Evolutionary conservation across 23 tunicate species (phyloP).

Genomic region (Styela clava): DNA sequence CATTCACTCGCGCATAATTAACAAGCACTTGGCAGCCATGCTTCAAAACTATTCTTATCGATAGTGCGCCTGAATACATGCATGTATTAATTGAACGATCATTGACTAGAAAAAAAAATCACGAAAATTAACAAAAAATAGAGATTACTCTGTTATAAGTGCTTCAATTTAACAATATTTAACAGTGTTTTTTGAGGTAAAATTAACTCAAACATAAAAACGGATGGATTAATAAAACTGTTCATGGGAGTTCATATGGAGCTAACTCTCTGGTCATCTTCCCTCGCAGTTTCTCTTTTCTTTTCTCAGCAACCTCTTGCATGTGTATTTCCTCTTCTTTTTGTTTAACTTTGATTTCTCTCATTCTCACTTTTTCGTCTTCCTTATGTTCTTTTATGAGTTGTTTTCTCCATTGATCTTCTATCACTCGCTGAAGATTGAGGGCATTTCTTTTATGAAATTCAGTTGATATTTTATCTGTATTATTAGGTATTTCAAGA

Average conservation of each 20-base stretch:
- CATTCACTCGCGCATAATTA: too few relatives aligned
- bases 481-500: constrained; percentile 42
- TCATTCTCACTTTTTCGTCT: constrained; percentile 39
- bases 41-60: too few relatives aligned
- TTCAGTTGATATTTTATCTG: constrained; percentile 26
- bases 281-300: constrained; percentile 73
- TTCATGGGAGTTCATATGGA: constrained; percentile 74
- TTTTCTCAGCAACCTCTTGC: constrained; percentile 29
- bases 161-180: too few relatives aligned
- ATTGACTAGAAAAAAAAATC: too few relatives aligned
- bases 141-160: too few relatives aligned
- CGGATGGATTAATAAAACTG: too few relatives aligned
- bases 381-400: constrained; percentile 49
- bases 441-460: constrained; percentile 44
- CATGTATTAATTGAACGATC: too few relatives aligned
- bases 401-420: constrained; percentile 89
- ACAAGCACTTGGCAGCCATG: too few relatives aligned
- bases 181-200: too few relatives aligned
- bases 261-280: constrained; percentile 51
- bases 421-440: constrained; percentile 55
- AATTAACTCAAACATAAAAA: too few relatives aligned
- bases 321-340: constrained; percentile 47
- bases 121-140: too few relatives aligned
- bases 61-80: too few relatives aligned
- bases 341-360: constrained; percentile 32